These are phyloP conservation scores for Spodoptera littoralis DNA, from an alignment of 2,888 invertebrate genomes.

Conservation along the genomic window DNA sequence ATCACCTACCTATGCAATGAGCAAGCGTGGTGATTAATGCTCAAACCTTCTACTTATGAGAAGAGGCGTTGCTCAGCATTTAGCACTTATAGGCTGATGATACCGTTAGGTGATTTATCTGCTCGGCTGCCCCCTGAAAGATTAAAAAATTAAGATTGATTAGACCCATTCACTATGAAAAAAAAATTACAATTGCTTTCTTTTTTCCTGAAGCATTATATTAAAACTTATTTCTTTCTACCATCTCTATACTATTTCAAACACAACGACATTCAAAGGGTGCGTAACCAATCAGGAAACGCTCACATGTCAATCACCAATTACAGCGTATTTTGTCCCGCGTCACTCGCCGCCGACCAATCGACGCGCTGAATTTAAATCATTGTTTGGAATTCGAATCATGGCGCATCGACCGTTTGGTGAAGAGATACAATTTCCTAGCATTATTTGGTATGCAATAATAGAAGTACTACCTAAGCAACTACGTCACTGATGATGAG, in stretches of 20 bases:
- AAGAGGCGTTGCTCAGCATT: too few species aligned
- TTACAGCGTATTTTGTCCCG: constrained; percentile 83
- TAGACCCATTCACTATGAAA: neutral
- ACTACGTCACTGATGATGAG: too few species aligned
- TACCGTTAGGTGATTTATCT: too few species aligned
- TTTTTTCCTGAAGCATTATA: neutral
- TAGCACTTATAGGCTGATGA: too few species aligned
- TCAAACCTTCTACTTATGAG: too few species aligned
- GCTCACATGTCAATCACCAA: constrained; percentile 86
- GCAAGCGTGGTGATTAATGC: too few species aligned
- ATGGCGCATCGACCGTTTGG: constrained; percentile 44
- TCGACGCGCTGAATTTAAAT: constrained; percentile 79
- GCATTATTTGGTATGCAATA: too few species aligned
- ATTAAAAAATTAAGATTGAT: too few species aligned
- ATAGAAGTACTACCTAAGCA: too few species aligned
- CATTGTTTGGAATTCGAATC: constrained; percentile 72
- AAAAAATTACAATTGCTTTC: neutral
- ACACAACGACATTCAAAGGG: constrained; percentile 57
- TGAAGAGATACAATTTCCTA: constrained; percentile 3
- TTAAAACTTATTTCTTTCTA: neutral
- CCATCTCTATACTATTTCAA: constrained; percentile 63
- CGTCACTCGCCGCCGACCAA: constrained; percentile 76
- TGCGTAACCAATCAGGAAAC: constrained; percentile 80
- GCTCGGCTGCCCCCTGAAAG: too few species aligned
- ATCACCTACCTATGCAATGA: too few species aligned